These are phyloP conservation scores for Ramphastos sulfuratus DNA, from an alignment of 2,113 vertebrate genomes.

Conservation along the genomic window DNA sequence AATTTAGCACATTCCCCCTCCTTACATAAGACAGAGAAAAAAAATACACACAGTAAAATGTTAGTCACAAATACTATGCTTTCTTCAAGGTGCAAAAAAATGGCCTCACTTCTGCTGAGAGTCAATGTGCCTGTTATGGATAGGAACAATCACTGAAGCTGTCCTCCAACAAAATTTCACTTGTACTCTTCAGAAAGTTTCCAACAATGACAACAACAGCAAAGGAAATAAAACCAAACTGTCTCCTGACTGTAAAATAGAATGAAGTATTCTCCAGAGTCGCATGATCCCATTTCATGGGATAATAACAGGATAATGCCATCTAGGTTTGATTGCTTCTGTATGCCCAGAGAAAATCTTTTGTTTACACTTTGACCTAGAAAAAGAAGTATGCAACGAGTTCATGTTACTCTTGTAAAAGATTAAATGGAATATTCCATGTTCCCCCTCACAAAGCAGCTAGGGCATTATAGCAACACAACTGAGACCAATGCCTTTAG, in stretches of 20 bases:
- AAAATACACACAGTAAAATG: background rate
- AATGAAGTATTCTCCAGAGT: background rate
- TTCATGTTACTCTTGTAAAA: background rate
- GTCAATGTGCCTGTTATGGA: background rate
- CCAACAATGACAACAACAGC: background rate
- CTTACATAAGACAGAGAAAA: background rate
- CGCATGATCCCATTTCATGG: background rate
- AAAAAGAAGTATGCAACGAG: background rate
- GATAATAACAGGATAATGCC: background rate
- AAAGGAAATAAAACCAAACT: background rate
- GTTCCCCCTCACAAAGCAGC: background rate
- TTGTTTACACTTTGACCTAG: background rate
- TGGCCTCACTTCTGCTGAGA: background rate
- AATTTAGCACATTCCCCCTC: background rate
- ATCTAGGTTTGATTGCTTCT: background rate
- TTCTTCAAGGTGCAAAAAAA: background rate
- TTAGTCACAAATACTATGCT: background rate
- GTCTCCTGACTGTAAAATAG: background rate
- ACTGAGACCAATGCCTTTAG: background rate
- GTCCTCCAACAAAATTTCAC: background rate
- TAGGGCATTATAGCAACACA: background rate
- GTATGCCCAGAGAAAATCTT: background rate
- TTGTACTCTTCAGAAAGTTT: background rate
- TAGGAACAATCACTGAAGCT: background rate
- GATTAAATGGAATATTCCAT: background rate